Base-by-base conservation (phyloP, 2,888 invertebrate species). In the Rosalia funebris region DNA sequence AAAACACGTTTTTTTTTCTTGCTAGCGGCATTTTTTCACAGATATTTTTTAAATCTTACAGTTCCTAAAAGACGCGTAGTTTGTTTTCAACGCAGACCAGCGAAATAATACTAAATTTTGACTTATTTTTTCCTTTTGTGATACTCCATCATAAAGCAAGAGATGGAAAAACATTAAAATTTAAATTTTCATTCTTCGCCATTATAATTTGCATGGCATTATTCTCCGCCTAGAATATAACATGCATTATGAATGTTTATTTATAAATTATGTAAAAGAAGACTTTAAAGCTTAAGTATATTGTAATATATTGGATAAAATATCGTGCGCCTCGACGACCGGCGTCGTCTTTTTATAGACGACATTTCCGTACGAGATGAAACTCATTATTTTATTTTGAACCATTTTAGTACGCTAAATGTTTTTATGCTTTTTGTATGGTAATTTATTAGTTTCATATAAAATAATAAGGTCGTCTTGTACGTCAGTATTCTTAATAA, bases 211-310 rank as follows among this genome's bases (percentile, higher is more conserved):
- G 78, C 79, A 79, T 79, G 73, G 70, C 76, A 76, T 77, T 77
- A 76, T 73, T 72, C 73, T 63, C 71, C 68, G 71, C 74, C 77
- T 76, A 73, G 75, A 76, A 77, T 78, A 78, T 76, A 78, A 78
- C 77, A 77, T 79, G 77, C 80, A 80, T 81, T 81, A 81, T 80
- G 81, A 81, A 81, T 80, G 80, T 80, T 81, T 81, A 81, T 81
- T 81, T 80, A 81, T 80, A 80, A 81, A 81, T 81, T 81, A 81
- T 81, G 81, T 78, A 80, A 80, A 81, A 76, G 73, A 75, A 74
- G 76, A 75, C 75, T 75, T 75, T 75, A 73, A 71, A 75, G 77
- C 76, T 77, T 74, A 76, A 77, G 74, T 76, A 72, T 77, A 77
- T 75, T 75, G 78, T 76, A 76, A 77, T 77, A 78, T 78, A 78